Evolutionary conservation across 2,888 invertebrate genomes (phyloP).

Genomic region (Epistrophe eligans): DNA sequence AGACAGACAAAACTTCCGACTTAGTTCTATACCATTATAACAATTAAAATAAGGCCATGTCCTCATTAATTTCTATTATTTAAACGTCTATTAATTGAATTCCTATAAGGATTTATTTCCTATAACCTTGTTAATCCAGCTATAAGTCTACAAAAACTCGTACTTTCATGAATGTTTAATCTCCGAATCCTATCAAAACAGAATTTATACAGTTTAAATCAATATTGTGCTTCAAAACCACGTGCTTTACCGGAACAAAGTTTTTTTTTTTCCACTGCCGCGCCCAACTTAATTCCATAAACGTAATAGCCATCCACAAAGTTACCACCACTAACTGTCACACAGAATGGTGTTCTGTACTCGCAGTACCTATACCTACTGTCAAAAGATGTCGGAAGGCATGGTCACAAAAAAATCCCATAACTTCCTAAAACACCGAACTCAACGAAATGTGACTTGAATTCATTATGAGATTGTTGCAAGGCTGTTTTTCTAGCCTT

Average conservation of each 20-base stretch:
- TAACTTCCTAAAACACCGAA: constrained; percentile 76
- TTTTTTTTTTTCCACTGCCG: constrained; percentile 35
- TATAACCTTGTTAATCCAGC: not conserved
- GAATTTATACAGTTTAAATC: constrained; percentile 52
- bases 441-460: constrained; percentile 76
- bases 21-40: too few relatives aligned
- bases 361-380: constrained; percentile 25
- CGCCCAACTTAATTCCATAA: constrained; percentile 75
- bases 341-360: constrained; percentile 41
- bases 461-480: constrained; percentile 68
- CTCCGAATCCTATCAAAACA: not conserved
- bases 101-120: not conserved
- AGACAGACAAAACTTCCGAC: too few relatives aligned
- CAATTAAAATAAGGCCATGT: too few relatives aligned
- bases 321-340: constrained; percentile 72
- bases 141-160: not conserved
- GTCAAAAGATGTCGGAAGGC: constrained; percentile 61
- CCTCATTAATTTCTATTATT: not conserved
- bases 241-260: constrained; percentile 58
- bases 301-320: constrained; percentile 73
- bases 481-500: constrained; percentile 58
- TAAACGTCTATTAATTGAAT: not conserved
- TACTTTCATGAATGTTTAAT: not conserved
- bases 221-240: constrained; percentile 51
- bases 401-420: constrained; percentile 69